Conservation (phyloP, 2,797 vertebrate species). For the Momotus momota region DNA sequence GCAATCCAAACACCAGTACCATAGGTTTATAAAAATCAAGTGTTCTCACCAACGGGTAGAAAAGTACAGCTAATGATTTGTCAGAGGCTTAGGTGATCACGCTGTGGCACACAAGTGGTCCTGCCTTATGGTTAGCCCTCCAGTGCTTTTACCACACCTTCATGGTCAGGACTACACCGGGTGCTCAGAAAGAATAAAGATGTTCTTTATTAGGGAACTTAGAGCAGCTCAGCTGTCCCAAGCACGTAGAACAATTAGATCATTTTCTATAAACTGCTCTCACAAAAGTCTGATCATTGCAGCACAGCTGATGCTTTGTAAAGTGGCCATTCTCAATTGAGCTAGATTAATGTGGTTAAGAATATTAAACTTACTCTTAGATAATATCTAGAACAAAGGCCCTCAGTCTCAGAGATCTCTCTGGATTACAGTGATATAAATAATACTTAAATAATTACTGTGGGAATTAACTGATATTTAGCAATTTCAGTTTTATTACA, state of each 20-base stretch:
- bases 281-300: neutral
- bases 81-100: neutral
- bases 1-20: neutral
- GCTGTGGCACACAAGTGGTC: neutral
- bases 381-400: constrained; percentile 8
- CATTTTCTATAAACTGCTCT: neutral
- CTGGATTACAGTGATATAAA: constrained; percentile 26
- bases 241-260: neutral
- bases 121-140: neutral
- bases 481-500: constrained; percentile 38
- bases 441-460: constrained; percentile 37
- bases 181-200: neutral
- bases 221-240: neutral
- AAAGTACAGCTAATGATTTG: neutral
- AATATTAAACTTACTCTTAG: constrained; percentile 20
- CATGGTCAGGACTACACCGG: fast-evolving
- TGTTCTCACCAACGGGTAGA: fast-evolving
- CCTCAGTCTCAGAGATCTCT: neutral
- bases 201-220: neutral
- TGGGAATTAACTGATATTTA: constrained; percentile 39
- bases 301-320: neutral
- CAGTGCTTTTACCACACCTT: neutral
- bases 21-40: neutral
- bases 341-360: neutral
- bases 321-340: neutral